Base-by-base conservation (phyloP, 2,113 vertebrate genomes). In the Periophthalmus modestus region DNA sequence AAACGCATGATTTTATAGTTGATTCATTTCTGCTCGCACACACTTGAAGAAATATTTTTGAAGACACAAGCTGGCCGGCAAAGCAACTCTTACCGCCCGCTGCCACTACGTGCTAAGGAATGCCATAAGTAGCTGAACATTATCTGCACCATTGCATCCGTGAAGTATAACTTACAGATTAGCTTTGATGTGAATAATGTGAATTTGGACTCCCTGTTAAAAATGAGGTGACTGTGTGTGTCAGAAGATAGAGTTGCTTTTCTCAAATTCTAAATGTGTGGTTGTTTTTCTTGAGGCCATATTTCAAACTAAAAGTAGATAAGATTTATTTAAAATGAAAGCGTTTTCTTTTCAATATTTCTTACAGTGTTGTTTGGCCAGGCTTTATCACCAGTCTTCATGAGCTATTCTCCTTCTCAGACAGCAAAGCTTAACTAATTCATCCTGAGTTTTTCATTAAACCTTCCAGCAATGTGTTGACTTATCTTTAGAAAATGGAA, bases 291-390 rank as follows among this genome's bases (percentile, higher is more conserved):
- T 62, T 39, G 50, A 63, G 72, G 67, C 28, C 0, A 28, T 28
- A 67, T 72, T 74, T 74, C 47, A 75, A 74, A 73, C 21, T 66
- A 57, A 62, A 66, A 62, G 72, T 66, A 50, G 47, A 24, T 62
- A 59, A 78, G 36, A 66, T 66, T 82, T 6, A 61, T 59, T 72
- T 69, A 18, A 75, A 82, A 75, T 71, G n/a, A 79, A 69, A 80
- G 80, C 34, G 0, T 11, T 68, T 61, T 67, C 16, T 18, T 55
- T 75, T 71, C 70, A 63, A 39, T n/a, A 36, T 18, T 74, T 47
- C 54, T 83, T 71, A 67, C 59, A 43, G 55, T 59, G 61, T 66
- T 81, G 76, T 87, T 87, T 78, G 70, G 77, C 78, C 80, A 71
- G 68, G 74, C 19, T 77, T 80, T 71, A 71, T 77, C 77, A 43